phyloP scores from a whole-genome alignment of 2,113 vertebrate genomes.

The Turnix velox region DNA sequence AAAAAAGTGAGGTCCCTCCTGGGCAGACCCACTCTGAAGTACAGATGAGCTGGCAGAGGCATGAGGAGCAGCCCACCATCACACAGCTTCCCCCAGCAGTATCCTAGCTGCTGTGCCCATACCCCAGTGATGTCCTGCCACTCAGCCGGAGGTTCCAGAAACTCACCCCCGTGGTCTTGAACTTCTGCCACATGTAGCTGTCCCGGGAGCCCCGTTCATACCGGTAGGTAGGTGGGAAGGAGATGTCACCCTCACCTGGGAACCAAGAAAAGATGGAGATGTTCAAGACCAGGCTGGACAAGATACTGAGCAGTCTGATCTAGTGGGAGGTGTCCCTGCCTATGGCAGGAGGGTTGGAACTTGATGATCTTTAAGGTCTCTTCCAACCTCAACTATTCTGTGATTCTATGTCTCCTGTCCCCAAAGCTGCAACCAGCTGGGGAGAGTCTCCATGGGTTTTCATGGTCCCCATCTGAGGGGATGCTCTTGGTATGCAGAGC shows the following conservation, averaged over 20 bases:
- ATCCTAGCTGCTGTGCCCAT: accelerated
- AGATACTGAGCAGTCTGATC: no score
- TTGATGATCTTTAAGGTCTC: no score
- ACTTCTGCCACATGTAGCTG: conserved; percentile 86
- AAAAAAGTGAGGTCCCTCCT: background rate
- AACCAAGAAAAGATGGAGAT: background rate
- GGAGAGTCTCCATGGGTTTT: background rate
- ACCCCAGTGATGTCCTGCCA: accelerated
- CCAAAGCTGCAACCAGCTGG: background rate
- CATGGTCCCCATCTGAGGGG: accelerated
- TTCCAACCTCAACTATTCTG: no score
- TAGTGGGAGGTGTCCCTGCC: no score
- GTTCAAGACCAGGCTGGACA: no score
- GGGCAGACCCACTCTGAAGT: accelerated
- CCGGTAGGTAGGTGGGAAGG: conserved; percentile 87
- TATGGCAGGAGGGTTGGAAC: no score
- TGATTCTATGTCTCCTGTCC: no score
- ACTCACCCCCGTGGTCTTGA: conserved; percentile 86
- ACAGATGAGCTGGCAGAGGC: background rate
- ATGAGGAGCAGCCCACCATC: background rate
- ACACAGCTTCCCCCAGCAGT: accelerated
- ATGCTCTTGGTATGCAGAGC: accelerated
- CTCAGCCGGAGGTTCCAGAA: accelerated
- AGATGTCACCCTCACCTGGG: conserved; percentile 84
- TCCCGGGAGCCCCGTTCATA: conserved; percentile 85